phyloP scores from a whole-genome alignment of 92 coral and sea anemone species.

The Phymanthus crucifer region DNA sequence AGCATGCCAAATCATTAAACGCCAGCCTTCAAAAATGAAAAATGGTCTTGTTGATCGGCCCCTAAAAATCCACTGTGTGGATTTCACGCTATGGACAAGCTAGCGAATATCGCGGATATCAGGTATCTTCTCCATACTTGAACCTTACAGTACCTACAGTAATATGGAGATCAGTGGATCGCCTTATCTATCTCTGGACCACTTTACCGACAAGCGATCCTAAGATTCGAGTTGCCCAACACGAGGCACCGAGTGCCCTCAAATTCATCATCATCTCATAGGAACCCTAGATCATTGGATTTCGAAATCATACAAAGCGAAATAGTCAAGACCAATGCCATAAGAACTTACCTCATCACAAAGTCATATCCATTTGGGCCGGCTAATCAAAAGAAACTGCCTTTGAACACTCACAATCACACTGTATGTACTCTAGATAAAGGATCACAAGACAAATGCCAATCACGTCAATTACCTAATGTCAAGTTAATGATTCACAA shows the following conservation, averaged over 20 bases:
- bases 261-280: not conserved
- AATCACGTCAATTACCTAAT: constrained; percentile 83
- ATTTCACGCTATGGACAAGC: constrained; percentile 29
- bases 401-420: constrained; percentile 22
- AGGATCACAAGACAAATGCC: constrained; percentile 56
- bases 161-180: not conserved
- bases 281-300: not conserved
- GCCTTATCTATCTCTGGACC: not conserved
- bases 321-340: not conserved
- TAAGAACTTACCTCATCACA: constrained; percentile 11
- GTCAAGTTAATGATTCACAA: constrained; percentile 74
- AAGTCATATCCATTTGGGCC: not conserved
- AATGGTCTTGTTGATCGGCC: constrained; percentile 45
- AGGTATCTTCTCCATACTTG: constrained; percentile 2
- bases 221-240: not conserved
- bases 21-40: constrained; percentile 50
- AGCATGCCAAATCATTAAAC: constrained; percentile 45
- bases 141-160: not conserved
- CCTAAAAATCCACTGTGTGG: not conserved
- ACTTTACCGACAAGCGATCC: not conserved
- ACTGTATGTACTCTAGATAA: constrained; percentile 34
- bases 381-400: constrained; percentile 21
- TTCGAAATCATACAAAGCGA: not conserved
- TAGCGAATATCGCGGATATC: constrained; percentile 5
- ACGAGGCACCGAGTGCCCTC: not conserved